Conservation (phyloP, 2,113 vertebrate genomes). For the Gallinago paraguaiae region DNA sequence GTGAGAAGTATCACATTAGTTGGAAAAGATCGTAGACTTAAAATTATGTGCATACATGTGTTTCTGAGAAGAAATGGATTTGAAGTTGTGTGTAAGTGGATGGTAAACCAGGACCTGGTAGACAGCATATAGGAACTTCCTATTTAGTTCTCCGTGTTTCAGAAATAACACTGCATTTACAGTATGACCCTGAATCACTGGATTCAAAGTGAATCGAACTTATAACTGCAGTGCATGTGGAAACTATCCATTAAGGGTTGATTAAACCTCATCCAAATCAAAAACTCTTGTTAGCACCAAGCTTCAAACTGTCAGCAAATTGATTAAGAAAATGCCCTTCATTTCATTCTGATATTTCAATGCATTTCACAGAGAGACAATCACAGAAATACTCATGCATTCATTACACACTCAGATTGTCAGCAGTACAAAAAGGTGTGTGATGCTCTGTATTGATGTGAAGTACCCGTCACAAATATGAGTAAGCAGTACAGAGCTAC, state of each 20-base stretch:
- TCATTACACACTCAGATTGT: neutral
- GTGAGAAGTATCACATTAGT: neutral
- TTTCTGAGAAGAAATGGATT: neutral
- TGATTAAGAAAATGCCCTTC: neutral
- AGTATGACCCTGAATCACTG: neutral
- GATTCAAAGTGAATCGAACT: neutral
- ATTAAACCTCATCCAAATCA: neutral
- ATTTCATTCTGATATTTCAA: neutral
- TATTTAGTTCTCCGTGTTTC: neutral
- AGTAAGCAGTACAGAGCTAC: neutral
- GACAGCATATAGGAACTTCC: neutral
- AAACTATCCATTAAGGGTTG: neutral
- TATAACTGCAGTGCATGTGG: neutral
- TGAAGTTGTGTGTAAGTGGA: neutral
- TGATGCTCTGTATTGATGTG: neutral
- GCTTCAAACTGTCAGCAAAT: neutral
- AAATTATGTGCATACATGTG: neutral
- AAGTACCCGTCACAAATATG: neutral
- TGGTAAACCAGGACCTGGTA: neutral
- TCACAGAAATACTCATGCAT: neutral
- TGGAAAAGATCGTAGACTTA: neutral
- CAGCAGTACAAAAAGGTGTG: neutral
- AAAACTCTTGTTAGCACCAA: neutral
- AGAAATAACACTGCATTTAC: neutral
- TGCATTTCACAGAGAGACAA: neutral